A percentile compares a stretch with the other conserved stretches of the same genome.
phyloP scores from a whole-genome alignment of 2,888 invertebrate species.

The Habroteleia sp. region DNA sequence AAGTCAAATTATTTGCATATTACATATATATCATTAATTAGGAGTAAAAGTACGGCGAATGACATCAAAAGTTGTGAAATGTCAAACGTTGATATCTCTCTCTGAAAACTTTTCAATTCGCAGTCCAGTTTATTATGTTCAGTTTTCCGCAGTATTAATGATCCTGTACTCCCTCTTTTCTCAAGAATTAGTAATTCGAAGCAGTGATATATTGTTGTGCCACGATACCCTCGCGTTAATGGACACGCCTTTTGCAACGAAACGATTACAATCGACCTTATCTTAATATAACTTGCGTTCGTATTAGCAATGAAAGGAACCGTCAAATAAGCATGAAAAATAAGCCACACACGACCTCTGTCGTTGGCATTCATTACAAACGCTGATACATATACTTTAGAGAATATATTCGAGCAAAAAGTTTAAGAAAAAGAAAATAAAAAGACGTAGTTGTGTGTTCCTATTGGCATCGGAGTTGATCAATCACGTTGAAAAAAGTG shows the following conservation, averaged over 20 bases:
- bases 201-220: conserved; percentile 22
- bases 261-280: conserved; percentile 25
- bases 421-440: conserved; percentile 1
- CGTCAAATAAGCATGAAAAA: conserved; percentile 40
- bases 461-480: conserved; percentile 56
- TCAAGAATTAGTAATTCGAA: background rate
- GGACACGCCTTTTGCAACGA: conserved; percentile 34
- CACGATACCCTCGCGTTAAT: conserved; percentile 20
- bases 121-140: too few species aligned
- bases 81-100: too few species aligned
- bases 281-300: conserved; percentile 33
- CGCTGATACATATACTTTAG: background rate
- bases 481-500: conserved; percentile 55
- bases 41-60: too few species aligned
- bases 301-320: conserved; percentile 33
- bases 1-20: too few species aligned
- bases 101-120: too few species aligned
- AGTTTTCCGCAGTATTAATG: too few species aligned
- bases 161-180: background rate
- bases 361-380: conserved; percentile 17
- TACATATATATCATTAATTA: too few species aligned
- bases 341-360: conserved; percentile 23
- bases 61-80: too few species aligned
- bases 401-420: background rate
- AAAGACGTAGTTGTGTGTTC: conserved; percentile 5